phyloP scores from a whole-genome alignment of 2,888 invertebrate genomes.

The Norana najaformis region DNA sequence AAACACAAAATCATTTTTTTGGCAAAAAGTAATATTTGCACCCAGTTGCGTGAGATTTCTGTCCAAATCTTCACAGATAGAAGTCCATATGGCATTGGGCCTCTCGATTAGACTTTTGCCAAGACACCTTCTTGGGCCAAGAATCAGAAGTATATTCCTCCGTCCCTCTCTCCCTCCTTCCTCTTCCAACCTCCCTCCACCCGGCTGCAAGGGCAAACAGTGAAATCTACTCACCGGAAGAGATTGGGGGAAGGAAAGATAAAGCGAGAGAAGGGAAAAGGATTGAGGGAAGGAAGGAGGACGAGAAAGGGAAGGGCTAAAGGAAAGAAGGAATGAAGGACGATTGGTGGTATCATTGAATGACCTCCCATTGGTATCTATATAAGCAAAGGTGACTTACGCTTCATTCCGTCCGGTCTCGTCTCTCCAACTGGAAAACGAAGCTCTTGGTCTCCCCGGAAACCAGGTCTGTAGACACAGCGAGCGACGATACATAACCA shows the following conservation, averaged over 20 bases:
- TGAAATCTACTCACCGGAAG: background rate
- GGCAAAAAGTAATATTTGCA: too few relatives aligned
- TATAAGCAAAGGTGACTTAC: background rate
- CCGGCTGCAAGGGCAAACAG: slow-evolving; percentile 3
- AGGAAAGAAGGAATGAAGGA: background rate
- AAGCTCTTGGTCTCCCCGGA: background rate
- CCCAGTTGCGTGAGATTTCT: too few relatives aligned
- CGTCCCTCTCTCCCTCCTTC: background rate
- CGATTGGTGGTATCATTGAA: background rate
- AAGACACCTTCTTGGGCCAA: background rate
- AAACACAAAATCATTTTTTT: too few relatives aligned
- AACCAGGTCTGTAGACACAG: background rate
- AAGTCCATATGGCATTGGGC: background rate
- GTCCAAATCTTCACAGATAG: background rate
- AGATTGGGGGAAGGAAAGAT: background rate
- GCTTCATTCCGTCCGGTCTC: background rate
- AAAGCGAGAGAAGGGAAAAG: background rate
- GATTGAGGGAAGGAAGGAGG: background rate
- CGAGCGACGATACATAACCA: background rate
- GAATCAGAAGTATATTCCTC: background rate
- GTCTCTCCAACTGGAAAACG: background rate
- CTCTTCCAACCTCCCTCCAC: background rate
- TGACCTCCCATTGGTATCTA: background rate
- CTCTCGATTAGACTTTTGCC: background rate
- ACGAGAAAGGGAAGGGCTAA: background rate